Evolutionary conservation across 2,113 vertebrate genomes (phyloP).

Genomic region (Indri indri): DNA sequence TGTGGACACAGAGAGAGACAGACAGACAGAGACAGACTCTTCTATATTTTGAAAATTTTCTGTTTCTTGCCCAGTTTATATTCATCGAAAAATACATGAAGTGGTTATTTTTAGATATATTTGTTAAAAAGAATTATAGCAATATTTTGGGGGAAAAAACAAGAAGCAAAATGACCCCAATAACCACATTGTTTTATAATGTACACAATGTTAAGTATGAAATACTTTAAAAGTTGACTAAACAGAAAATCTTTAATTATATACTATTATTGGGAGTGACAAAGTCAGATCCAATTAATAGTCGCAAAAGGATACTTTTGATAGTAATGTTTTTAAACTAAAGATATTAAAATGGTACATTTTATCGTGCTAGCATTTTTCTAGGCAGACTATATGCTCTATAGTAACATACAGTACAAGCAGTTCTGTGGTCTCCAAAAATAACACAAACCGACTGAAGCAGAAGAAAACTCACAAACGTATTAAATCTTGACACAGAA

Average conservation of each 20-base stretch:
- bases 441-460: not conserved
- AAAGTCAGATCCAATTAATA: slow-evolving; percentile 21
- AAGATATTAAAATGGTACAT: not conserved
- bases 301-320: not conserved
- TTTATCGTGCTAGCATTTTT: not conserved
- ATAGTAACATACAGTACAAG: not conserved
- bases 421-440: not conserved
- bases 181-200: not conserved
- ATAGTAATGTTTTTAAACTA: not conserved
- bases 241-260: not conserved
- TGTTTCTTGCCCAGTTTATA: not conserved
- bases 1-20: no score
- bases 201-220: not conserved
- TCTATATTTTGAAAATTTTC: not conserved
- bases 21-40: no score
- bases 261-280: not conserved
- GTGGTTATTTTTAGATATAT: not conserved
- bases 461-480: slow-evolving; percentile 10
- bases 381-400: not conserved
- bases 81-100: slow-evolving; percentile 20
- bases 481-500: not conserved
- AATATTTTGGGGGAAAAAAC: not conserved
- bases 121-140: not conserved
- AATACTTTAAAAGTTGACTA: not conserved
- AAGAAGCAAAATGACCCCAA: not conserved